phyloP scores from a whole-genome alignment of 2,888 invertebrate genomes.

The Erpobdella octoculata region DNA sequence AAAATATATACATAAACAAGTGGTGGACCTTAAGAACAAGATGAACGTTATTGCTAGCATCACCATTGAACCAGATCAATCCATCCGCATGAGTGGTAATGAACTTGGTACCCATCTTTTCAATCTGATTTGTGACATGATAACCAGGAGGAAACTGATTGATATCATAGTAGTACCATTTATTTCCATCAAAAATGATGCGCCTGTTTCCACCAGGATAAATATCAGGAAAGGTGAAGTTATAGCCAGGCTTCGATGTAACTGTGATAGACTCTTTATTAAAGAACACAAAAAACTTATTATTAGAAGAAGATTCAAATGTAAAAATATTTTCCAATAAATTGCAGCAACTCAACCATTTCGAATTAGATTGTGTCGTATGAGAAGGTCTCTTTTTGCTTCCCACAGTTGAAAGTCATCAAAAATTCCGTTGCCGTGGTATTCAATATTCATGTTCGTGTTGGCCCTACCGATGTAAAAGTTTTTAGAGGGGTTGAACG shows the following conservation, averaged over 20 bases:
- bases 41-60: slow-evolving; percentile 38
- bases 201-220: slow-evolving; percentile 1
- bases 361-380: slow-evolving; percentile 30
- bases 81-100: slow-evolving; percentile 42
- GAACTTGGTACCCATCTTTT: slow-evolving; percentile 41
- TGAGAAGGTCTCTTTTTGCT: slow-evolving; percentile 37
- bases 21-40: slow-evolving; percentile 44
- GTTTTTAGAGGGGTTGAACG: slow-evolving; percentile 29
- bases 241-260: too few relatives aligned
- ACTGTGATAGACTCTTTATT: too few relatives aligned
- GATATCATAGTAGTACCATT: slow-evolving; percentile 42
- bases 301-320: too few relatives aligned
- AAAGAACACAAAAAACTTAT: too few relatives aligned
- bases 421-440: slow-evolving; percentile 40
- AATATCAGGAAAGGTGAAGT: slow-evolving; percentile 11
- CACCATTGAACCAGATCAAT: slow-evolving; percentile 45
- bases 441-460: slow-evolving; percentile 38
- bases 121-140: slow-evolving; percentile 36
- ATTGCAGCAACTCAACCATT: neutral
- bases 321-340: too few relatives aligned
- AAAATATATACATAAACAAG: neutral
- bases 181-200: slow-evolving; percentile 40
- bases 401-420: slow-evolving; percentile 44
- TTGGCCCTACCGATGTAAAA: slow-evolving; percentile 34
- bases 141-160: slow-evolving; percentile 38